phyloP scores from a whole-genome alignment of 2,113 vertebrate genomes.

The Okapia johnstoni region DNA sequence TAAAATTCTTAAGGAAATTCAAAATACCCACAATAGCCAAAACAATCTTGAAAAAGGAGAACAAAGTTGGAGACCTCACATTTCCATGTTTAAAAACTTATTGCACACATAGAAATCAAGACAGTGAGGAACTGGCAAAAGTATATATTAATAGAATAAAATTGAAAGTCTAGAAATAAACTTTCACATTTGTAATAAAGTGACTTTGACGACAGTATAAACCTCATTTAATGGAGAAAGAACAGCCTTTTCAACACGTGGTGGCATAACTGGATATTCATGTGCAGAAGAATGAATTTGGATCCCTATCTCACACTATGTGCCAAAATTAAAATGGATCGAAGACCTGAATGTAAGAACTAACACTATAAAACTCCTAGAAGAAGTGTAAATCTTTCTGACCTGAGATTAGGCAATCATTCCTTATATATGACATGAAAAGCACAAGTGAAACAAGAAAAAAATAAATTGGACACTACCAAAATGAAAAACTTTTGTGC shows the following conservation, averaged over 20 bases:
- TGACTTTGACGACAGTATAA: neutral
- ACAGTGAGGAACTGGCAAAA: neutral
- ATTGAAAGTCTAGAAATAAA: neutral
- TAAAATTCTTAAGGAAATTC: constrained; percentile 2
- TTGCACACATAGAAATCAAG: neutral
- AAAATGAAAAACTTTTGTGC: neutral
- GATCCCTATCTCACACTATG: neutral
- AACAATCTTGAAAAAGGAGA: neutral
- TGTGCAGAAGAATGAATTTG: neutral
- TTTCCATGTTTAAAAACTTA: neutral
- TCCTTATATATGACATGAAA: neutral
- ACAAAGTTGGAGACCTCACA: neutral
- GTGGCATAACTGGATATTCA: neutral
- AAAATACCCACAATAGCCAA: neutral
- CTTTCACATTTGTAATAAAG: neutral
- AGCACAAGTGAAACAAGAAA: neutral
- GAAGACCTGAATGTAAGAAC: neutral
- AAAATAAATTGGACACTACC: neutral
- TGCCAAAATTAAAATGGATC: neutral
- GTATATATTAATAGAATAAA: neutral
- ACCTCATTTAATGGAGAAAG: neutral
- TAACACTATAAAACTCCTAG: neutral
- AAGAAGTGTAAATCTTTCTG: neutral
- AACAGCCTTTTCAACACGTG: neutral
- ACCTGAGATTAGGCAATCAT: neutral